Percentiles rank a stretch among this genome's conserved stretches.
Evolutionary conservation across 2,888 invertebrate species (phyloP).

Genomic region (Cerastis leucographa): DNA sequence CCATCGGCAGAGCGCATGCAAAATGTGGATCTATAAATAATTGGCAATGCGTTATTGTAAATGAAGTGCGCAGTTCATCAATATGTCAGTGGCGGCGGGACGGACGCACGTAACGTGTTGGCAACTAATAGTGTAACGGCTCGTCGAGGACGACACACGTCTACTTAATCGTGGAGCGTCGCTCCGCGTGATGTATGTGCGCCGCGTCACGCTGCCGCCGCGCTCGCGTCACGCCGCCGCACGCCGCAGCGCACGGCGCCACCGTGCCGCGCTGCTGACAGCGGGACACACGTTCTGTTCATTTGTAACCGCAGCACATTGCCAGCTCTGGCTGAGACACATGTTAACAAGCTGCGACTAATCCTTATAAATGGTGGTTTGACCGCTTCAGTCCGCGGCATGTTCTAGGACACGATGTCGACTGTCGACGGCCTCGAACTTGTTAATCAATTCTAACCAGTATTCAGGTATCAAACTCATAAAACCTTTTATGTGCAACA

Average conservation of each 20-base stretch:
- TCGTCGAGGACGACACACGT: slow-evolving; percentile 63
- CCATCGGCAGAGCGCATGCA: slow-evolving; percentile 45
- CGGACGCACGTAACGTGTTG: slow-evolving; percentile 53
- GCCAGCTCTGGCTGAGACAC: neutral
- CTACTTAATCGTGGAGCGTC: slow-evolving; percentile 47
- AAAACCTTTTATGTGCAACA: slow-evolving; percentile 35
- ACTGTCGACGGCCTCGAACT: neutral
- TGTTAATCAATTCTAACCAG: slow-evolving; percentile 38
- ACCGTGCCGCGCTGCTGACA: neutral
- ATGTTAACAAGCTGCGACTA: slow-evolving; percentile 33
- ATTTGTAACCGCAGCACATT: slow-evolving; percentile 12
- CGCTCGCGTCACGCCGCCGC: slow-evolving; percentile 21
- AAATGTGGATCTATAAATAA: slow-evolving; percentile 71
- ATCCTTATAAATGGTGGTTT: slow-evolving; percentile 10
- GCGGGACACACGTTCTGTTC: neutral
- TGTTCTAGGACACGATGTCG: neutral
- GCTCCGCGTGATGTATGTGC: slow-evolving; percentile 39
- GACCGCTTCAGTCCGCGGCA: neutral
- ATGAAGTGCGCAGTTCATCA: slow-evolving; percentile 76
- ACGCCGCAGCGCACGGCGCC: neutral
- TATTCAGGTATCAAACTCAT: slow-evolving; percentile 29
- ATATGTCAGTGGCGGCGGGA: slow-evolving; percentile 71
- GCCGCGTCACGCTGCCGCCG: slow-evolving; percentile 3
- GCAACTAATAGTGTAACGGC: slow-evolving; percentile 61
- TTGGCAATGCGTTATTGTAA: slow-evolving; percentile 74